Percentiles rank a stretch among this genome's conserved stretches.
Evolutionary conservation across 2,113 vertebrate species (phyloP).

Genomic region (Odocoileus virginianus): DNA sequence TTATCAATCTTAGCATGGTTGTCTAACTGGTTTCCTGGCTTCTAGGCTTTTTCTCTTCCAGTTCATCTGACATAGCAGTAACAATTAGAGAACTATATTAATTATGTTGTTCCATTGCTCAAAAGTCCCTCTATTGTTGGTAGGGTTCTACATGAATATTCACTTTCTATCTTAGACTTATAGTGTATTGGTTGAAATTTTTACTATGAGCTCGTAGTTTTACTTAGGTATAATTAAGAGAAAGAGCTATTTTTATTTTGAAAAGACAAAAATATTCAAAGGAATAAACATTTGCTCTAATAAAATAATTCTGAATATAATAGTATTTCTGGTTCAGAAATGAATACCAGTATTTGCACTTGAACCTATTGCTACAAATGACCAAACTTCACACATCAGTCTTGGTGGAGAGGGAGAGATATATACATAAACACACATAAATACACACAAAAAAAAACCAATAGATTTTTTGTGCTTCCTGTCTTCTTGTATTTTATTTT

Average conservation of each 20-base stretch:
- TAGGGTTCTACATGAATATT: not conserved
- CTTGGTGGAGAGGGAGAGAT: not conserved
- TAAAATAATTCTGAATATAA: not conserved
- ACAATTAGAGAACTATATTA: not conserved
- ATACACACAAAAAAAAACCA: not conserved
- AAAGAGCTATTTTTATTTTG: not conserved
- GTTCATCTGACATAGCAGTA: not conserved
- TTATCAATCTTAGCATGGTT: not conserved
- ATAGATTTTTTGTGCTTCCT: not conserved
- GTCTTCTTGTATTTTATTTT: not conserved
- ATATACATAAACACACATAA: not conserved
- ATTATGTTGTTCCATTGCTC: not conserved
- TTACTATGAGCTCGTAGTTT: not conserved
- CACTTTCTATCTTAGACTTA: not conserved
- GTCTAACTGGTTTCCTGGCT: not conserved
- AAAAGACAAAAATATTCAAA: conserved; percentile 10
- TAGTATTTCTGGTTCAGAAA: not conserved
- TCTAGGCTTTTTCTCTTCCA: not conserved
- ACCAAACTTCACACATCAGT: not conserved
- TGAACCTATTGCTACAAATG: not conserved
- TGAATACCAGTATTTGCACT: not conserved
- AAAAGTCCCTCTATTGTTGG: not conserved
- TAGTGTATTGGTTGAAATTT: not conserved
- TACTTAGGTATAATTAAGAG: not conserved
- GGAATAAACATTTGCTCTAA: not conserved